Conservation (phyloP, 2,888 invertebrate species). For the Andrena praecox region DNA sequence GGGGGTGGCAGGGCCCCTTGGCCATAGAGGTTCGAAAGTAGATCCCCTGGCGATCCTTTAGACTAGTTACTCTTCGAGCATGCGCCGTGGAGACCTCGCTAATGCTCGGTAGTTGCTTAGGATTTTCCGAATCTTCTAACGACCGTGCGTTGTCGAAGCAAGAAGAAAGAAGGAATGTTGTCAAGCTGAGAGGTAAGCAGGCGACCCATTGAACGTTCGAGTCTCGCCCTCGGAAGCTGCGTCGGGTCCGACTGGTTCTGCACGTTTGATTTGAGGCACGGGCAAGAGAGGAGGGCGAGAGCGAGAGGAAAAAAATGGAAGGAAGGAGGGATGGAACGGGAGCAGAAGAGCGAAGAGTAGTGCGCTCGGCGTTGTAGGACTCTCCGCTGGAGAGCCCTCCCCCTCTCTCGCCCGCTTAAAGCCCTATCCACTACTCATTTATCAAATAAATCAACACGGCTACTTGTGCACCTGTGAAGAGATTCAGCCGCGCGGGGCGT, state of each 20-base stretch:
- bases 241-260: conserved; percentile 73
- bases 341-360: conserved; percentile 78
- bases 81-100: too few relatives aligned
- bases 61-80: too few relatives aligned
- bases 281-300: conserved; percentile 53
- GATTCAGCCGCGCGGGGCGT: conserved; percentile 70
- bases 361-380: conserved; percentile 83
- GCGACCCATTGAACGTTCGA: conserved; percentile 67
- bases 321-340: conserved; percentile 48
- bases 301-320: conserved; percentile 12
- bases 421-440: conserved; percentile 83
- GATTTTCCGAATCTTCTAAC: neutral
- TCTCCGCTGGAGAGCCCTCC: conserved; percentile 83
- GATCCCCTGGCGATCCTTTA: too few relatives aligned
- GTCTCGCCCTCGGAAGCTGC: conserved; percentile 72
- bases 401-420: conserved; percentile 76
- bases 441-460: conserved; percentile 84
- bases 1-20: too few relatives aligned
- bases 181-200: conserved; percentile 42
- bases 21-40: too few relatives aligned
- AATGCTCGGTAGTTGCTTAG: too few relatives aligned
- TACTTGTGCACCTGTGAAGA: conserved; percentile 82
- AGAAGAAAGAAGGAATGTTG: conserved; percentile 24
- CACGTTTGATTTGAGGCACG: conserved; percentile 67
- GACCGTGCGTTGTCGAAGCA: neutral